Evolutionary conservation across 2,888 invertebrate genomes (phyloP).

Genomic region (Pheosia tremula): DNA sequence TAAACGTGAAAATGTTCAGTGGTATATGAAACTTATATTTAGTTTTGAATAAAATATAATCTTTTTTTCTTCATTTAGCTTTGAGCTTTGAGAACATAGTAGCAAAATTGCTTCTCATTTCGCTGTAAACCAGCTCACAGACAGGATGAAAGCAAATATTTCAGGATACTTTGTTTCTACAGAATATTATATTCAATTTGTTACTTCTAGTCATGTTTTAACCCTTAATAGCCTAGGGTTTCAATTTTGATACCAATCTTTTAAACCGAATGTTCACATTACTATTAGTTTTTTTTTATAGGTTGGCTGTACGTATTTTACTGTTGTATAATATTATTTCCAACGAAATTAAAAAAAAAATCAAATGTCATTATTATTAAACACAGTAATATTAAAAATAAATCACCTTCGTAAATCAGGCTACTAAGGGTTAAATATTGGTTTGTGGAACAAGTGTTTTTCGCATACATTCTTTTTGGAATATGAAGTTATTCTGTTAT

Average conservation of each 20-base stretch:
- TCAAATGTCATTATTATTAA: too few species aligned
- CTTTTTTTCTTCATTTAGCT: neutral
- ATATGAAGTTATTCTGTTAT: neutral
- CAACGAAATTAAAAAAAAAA: too few species aligned
- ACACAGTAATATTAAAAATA: too few species aligned
- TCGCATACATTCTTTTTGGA: neutral
- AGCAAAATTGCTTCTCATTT: conserved; percentile 11
- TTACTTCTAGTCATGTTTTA: conserved; percentile 6
- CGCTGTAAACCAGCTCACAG: conserved; percentile 19
- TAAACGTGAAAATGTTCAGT: neutral
- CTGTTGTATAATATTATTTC: too few species aligned
- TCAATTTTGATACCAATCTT: too few species aligned
- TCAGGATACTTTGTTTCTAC: conserved; percentile 30
- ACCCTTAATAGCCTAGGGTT: too few species aligned
- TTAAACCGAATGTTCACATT: too few species aligned
- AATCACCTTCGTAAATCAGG: too few species aligned
- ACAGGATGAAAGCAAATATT: conserved; percentile 19
- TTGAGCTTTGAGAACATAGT: neutral
- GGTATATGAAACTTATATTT: neutral
- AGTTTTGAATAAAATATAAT: neutral
- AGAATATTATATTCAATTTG: conserved; percentile 34
- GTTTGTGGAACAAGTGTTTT: neutral
- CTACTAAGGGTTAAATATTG: too few species aligned
- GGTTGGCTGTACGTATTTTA: too few species aligned
- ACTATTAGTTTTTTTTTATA: too few species aligned